Conservation (phyloP, 1,140 invertebrate species). For the Trachymyrmex septentrionalis region DNA sequence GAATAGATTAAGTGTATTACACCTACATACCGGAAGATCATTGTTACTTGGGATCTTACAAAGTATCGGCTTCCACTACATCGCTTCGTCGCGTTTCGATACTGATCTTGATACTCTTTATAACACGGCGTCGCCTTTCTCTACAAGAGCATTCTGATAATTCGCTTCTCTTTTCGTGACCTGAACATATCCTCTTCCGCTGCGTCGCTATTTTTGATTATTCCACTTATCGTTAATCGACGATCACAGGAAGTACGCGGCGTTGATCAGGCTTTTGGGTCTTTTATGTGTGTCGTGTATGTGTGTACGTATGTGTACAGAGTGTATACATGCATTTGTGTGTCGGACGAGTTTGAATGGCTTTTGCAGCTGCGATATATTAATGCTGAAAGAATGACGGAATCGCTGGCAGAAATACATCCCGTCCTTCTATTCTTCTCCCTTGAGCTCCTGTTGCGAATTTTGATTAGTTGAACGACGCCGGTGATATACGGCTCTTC, state of each 20-base stretch:
- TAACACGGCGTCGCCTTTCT: slow-evolving; percentile 13
- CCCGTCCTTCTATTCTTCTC: slow-evolving; percentile 48
- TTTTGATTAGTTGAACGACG: slow-evolving; percentile 81
- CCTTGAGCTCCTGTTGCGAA: slow-evolving; percentile 71
- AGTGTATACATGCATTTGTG: background rate
- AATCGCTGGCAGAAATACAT: slow-evolving; percentile 39
- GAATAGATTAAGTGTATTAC: background rate
- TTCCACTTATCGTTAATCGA: slow-evolving; percentile 65
- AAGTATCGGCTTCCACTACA: background rate
- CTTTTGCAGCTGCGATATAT: slow-evolving; percentile 51
- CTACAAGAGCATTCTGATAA: slow-evolving; percentile 34
- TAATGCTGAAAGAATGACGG: slow-evolving; percentile 53
- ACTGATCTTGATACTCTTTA: slow-evolving; percentile 20
- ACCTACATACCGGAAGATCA: background rate
- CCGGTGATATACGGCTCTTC: slow-evolving; percentile 77
- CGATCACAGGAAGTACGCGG: slow-evolving; percentile 60
- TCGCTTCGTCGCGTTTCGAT: slow-evolving; percentile 21
- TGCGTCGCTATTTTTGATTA: slow-evolving; percentile 64
- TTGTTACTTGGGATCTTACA: background rate
- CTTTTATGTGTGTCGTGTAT: background rate
- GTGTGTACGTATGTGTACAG: background rate
- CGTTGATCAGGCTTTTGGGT: slow-evolving; percentile 48
- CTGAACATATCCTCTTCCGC: slow-evolving; percentile 54
- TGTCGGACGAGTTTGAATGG: slow-evolving; percentile 56
- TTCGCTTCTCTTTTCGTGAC: slow-evolving; percentile 40